Percentiles rank a stretch among this genome's conserved stretches.
Conservation (phyloP, 2,797 vertebrate genomes). For the Scolopax bukidnonensis region DNA sequence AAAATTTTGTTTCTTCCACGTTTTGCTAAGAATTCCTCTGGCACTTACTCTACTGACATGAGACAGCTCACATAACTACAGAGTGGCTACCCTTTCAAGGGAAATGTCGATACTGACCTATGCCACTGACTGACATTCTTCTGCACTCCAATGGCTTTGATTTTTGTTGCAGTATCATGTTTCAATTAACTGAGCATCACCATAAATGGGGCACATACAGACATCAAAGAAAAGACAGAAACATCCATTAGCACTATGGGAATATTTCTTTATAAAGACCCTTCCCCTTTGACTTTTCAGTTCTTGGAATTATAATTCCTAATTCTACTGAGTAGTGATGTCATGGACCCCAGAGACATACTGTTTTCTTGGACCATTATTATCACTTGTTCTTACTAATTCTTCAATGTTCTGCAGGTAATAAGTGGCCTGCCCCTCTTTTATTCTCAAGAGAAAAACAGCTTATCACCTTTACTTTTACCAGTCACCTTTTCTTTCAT, state of each 20-base stretch:
- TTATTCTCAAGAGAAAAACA: not conserved
- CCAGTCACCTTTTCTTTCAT: not conserved
- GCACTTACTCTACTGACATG: not conserved
- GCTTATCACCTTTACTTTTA: not conserved
- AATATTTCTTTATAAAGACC: not conserved
- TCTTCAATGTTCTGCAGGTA: not conserved
- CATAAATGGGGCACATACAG: rapidly evolving
- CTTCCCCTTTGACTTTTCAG: not conserved
- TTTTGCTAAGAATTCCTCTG: not conserved
- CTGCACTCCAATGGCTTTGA: not conserved
- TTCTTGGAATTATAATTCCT: not conserved
- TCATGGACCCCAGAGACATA: not conserved
- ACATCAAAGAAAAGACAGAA: not conserved
- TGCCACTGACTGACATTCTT: not conserved
- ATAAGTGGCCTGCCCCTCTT: not conserved
- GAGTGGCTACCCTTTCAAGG: not conserved
- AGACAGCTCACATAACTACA: not conserved
- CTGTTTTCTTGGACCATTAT: not conserved
- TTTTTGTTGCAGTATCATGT: not conserved
- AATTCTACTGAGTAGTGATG: not conserved
- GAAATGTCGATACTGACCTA: rapidly evolving
- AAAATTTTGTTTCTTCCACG: not conserved
- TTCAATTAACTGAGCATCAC: not conserved
- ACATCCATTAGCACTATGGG: not conserved
- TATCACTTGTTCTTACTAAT: not conserved